Evolutionary conservation across 2,888 invertebrate genomes (phyloP).

Genomic region (Urechis unicinctus): DNA sequence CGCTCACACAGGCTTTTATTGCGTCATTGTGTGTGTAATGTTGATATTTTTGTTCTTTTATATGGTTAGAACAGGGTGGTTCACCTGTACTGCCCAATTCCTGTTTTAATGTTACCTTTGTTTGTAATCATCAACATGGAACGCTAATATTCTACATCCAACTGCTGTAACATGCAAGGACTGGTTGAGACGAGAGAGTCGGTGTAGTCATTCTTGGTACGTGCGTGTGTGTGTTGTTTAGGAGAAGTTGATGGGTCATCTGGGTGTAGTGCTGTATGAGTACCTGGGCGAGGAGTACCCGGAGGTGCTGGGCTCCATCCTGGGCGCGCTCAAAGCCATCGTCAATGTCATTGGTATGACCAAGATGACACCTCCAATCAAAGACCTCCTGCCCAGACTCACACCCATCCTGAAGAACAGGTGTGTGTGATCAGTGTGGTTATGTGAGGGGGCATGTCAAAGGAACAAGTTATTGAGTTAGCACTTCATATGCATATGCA

Average conservation of each 20-base stretch:
- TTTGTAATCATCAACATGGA: too few species aligned
- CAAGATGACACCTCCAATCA: constrained; percentile 99
- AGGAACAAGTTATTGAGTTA: not conserved
- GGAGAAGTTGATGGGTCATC: constrained; percentile 99
- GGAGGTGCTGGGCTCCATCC: constrained; percentile 94
- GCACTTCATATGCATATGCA: too few species aligned
- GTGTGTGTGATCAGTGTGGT: constrained; percentile 45
- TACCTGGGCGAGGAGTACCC: constrained; percentile 99
- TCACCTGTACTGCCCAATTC: too few species aligned
- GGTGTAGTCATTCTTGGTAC: too few species aligned
- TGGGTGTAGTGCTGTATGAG: constrained; percentile 97
- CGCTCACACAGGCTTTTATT: not conserved
- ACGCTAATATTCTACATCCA: too few species aligned
- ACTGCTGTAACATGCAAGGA: too few species aligned
- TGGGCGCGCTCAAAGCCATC: constrained; percentile 97
- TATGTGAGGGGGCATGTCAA: not conserved
- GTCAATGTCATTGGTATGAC: constrained; percentile 99
- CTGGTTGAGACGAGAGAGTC: too few species aligned
- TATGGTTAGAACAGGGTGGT: too few species aligned
- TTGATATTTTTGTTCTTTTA: too few species aligned
- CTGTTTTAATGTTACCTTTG: too few species aligned
- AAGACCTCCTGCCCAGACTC: constrained; percentile 89
- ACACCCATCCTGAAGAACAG: constrained; percentile 98
- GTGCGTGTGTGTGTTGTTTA: too few species aligned
- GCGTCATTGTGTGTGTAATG: too few species aligned